Evolutionary conservation across 2,113 vertebrate genomes (phyloP).

Genomic region (Cariama cristata): DNA sequence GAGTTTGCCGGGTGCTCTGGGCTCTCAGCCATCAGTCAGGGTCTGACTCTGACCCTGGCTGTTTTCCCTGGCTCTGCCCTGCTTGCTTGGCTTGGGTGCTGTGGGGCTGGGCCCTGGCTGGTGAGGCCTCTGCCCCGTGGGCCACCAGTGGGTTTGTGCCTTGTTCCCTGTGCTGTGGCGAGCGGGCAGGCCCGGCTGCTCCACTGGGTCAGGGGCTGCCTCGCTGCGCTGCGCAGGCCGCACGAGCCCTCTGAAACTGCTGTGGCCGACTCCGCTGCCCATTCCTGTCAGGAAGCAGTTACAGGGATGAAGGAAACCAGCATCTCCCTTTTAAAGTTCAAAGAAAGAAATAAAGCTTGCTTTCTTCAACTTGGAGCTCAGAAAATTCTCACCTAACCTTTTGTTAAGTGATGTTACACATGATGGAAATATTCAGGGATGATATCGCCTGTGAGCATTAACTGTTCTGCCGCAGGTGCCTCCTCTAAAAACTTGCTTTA

Average conservation of each 20-base stretch:
- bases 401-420: not conserved
- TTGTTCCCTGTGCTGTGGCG: rapidly evolving
- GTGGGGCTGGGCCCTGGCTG: too few species aligned
- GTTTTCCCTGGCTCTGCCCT: not conserved
- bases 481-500: not conserved
- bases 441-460: rapidly evolving
- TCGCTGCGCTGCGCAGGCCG: rapidly evolving
- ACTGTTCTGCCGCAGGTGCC: not conserved
- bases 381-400: not conserved
- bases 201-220: too few species aligned
- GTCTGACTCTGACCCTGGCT: not conserved
- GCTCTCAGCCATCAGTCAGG: not conserved
- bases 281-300: not conserved
- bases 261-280: rapidly evolving
- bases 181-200: rapidly evolving
- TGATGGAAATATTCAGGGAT: not conserved
- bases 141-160: not conserved
- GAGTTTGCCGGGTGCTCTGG: rapidly evolving
- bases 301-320: not conserved
- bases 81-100: not conserved
- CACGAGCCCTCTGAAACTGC: rapidly evolving
- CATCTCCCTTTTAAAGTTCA: not conserved
- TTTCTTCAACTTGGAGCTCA: not conserved
- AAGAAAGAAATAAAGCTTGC: not conserved
- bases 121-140: not conserved